Percentiles rank a stretch among this genome's conserved stretches.
Conservation (phyloP, 1,140 invertebrate species). For the Drosophila dunni region DNA sequence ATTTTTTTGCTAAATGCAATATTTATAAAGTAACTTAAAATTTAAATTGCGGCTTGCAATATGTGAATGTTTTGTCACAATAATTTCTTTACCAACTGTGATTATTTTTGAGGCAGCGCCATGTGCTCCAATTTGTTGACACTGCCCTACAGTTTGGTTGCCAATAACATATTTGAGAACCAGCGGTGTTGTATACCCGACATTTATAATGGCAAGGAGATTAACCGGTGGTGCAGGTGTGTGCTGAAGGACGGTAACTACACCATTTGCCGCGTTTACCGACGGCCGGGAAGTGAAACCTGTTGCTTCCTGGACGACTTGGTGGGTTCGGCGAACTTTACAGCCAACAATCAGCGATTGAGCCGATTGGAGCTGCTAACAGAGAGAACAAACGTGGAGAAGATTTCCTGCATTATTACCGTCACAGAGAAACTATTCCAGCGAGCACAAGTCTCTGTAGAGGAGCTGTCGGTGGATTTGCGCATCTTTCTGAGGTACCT, state of each 20-base stretch:
- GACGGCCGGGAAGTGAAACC: slow-evolving; percentile 44
- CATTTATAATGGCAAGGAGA: too few relatives aligned
- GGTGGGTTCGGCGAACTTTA: slow-evolving; percentile 44
- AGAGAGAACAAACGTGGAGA: background rate
- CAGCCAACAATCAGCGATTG: slow-evolving; percentile 26
- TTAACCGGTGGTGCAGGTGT: slow-evolving; percentile 57
- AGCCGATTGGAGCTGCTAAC: slow-evolving; percentile 21
- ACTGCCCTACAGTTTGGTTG: slow-evolving; percentile 54
- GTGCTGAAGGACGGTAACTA: slow-evolving; percentile 43
- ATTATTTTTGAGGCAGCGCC: slow-evolving; percentile 22
- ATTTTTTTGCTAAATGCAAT: too few relatives aligned
- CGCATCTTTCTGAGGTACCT: slow-evolving; percentile 50
- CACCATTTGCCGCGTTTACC: slow-evolving; percentile 50
- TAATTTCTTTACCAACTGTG: background rate
- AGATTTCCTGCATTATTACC: slow-evolving; percentile 48
- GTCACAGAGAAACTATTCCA: slow-evolving; percentile 44
- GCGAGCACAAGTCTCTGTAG: slow-evolving; percentile 16
- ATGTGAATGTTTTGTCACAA: background rate
- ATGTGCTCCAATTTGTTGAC: slow-evolving; percentile 46
- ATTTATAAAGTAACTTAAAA: too few relatives aligned
- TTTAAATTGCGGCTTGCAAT: too few relatives aligned
- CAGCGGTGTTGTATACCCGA: slow-evolving; percentile 57
- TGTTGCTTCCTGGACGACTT: slow-evolving; percentile 68
- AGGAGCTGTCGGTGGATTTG: slow-evolving; percentile 44
- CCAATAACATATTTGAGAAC: slow-evolving; percentile 32